These are phyloP conservation scores for Epizoanthus stellaris DNA, from an alignment of 92 coral and sea anemone genomes.

Conservation along the genomic window DNA sequence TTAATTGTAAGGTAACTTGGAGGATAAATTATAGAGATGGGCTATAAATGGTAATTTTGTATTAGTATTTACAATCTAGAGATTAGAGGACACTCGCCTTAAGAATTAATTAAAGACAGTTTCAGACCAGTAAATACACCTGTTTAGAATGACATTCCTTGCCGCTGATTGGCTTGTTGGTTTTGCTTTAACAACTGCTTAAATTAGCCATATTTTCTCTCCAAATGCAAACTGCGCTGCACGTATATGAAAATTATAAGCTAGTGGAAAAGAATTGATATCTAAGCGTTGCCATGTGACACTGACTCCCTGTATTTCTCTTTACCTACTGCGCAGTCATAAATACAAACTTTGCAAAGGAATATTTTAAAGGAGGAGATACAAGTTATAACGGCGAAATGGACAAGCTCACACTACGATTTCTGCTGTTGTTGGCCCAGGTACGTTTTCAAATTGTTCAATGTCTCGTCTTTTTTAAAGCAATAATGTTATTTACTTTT, in stretches of 20 bases:
- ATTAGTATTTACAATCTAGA: slow-evolving; percentile 12
- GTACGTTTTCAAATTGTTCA: slow-evolving; percentile 6
- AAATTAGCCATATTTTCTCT: neutral
- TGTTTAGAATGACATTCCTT: slow-evolving; percentile 1
- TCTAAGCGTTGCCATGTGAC: neutral
- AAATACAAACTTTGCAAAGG: neutral
- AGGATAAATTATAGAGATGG: neutral
- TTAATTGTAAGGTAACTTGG: neutral
- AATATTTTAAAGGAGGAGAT: neutral
- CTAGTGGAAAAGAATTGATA: neutral
- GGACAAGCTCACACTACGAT: slow-evolving; percentile 8
- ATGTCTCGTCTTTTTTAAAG: neutral
- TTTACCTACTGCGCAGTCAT: neutral
- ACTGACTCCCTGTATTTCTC: neutral
- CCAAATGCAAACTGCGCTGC: neutral
- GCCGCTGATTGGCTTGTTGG: slow-evolving; percentile 38
- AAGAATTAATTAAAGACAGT: slow-evolving; percentile 41
- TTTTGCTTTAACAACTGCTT: slow-evolving; percentile 9
- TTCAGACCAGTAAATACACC: slow-evolving; percentile 43
- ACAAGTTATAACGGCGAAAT: neutral
- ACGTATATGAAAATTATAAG: slow-evolving; percentile 7
- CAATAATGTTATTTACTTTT: no score
- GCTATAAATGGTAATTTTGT: neutral
- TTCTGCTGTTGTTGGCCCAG: slow-evolving; percentile 26
- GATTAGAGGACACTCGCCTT: slow-evolving; percentile 26